Percentiles rank a stretch among this genome's conserved stretches.
phyloP scores from a whole-genome alignment of 2,113 vertebrate species.

The Cryptomyrus ogoouensis region DNA sequence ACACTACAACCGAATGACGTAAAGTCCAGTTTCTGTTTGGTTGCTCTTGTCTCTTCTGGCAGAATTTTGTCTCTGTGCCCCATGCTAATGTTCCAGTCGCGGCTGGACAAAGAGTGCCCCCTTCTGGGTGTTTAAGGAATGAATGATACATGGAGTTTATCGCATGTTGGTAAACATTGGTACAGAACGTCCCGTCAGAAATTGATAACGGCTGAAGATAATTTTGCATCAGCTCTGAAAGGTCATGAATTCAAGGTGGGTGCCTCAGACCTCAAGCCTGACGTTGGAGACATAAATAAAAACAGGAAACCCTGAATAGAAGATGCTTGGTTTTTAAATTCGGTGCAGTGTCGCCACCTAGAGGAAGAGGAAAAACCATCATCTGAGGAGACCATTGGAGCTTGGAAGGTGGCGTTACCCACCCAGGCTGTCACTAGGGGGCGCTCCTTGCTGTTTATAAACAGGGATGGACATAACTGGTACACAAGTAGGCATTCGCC shows the following conservation, averaged over 20 bases:
- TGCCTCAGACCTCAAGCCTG: neutral
- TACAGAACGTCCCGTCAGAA: neutral
- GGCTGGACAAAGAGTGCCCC: neutral
- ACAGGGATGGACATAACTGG: neutral
- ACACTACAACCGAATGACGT: neutral
- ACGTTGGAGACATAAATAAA: neutral
- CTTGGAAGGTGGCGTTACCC: neutral
- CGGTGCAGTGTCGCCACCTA: neutral
- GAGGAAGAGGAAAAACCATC: neutral
- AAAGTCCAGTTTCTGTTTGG: neutral
- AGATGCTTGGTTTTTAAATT: neutral
- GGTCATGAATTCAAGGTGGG: neutral
- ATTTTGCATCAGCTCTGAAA: neutral
- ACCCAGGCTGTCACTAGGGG: neutral
- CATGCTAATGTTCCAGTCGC: neutral
- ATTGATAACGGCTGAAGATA: neutral
- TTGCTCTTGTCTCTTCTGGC: neutral
- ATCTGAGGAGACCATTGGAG: neutral
- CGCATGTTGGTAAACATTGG: neutral
- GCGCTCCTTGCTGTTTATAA: neutral
- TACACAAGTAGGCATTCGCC: no score
- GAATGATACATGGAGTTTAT: neutral
- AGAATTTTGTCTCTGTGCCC: neutral
- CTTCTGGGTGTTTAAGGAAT: neutral
- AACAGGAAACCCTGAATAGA: neutral